Conservation (phyloP, 2,113 vertebrate species). For the Centropristis striata region DNA sequence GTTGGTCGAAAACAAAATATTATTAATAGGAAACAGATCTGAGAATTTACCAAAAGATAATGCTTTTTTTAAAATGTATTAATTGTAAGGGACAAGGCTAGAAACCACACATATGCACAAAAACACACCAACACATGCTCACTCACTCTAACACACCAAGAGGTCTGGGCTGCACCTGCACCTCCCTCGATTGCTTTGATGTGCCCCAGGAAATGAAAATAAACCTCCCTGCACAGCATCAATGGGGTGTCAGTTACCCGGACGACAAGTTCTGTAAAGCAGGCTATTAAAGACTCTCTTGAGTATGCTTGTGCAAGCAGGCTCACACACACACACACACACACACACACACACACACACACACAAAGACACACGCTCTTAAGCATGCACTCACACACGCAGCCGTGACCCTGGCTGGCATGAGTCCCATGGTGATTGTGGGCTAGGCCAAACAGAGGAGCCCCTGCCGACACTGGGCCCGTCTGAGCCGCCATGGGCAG, state of each 20-base stretch:
- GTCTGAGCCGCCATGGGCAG: conserved; percentile 85
- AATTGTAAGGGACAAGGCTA: conserved; percentile 30
- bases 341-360: conserved; percentile 7
- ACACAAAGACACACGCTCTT: conserved; percentile 19
- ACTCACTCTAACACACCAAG: conserved; percentile 69
- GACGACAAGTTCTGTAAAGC: conserved; percentile 82
- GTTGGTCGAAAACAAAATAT: conserved; percentile 9
- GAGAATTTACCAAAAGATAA: conserved; percentile 18
- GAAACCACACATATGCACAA: conserved; percentile 60
- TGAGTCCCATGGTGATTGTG: conserved; percentile 85
- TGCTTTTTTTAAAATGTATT: conserved; percentile 24
- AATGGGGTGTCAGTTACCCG: conserved; percentile 85
- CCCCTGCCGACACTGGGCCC: conserved; percentile 82
- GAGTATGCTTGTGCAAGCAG: conserved; percentile 71
- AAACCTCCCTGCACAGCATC: conserved; percentile 84
- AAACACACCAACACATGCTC: conserved; percentile 70
- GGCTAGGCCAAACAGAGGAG: conserved; percentile 84
- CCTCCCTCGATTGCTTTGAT: conserved; percentile 81
- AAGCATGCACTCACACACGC: conserved; percentile 52
- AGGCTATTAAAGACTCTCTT: conserved; percentile 80
- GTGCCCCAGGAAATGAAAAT: conserved; percentile 85
- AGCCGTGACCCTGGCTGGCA: conserved; percentile 82
- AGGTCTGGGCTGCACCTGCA: conserved; percentile 86
- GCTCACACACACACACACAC: conserved; percentile 28
- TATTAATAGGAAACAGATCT: conserved; percentile 34